Evolutionary conservation across 2,113 vertebrate genomes (phyloP), one percentile per base, ranked within the genome.

Genomic region (Castor canadensis): DNA sequence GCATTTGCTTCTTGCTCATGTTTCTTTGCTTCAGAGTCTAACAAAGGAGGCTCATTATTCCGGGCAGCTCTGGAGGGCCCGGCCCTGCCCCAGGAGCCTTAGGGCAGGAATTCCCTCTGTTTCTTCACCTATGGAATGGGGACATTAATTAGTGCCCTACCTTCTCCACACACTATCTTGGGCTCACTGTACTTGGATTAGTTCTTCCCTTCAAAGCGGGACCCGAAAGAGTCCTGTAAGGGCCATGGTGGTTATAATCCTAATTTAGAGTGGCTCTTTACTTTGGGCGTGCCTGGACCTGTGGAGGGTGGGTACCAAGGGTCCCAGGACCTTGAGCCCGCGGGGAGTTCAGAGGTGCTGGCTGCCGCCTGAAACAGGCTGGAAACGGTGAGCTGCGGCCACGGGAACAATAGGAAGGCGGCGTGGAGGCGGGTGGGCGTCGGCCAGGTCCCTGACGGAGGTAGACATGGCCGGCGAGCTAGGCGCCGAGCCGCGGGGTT

Each of bases 321-420:
- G 40, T 71, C 67, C 58, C 54, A 26, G 64, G 52, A 79, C 67
- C 47, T 89, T 30, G 28, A 62, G 64, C 5, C 28, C 30, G 9
- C 49, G 8, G 52, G 7, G 45, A 52, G 52, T 28, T 43, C 93
- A 35, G 93, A 94, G 91, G 87, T 26, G 58, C 58, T 26, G 82
- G 69, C 30, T 83, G n/a, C 91, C 62, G 73, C 77, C 82, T 30
- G 67, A 88, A 72, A 47, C 32, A 24, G 76, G 60, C 82, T 73
- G 89, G 40, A 80, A 82, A 1, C 71, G 12, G 0, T 1, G 22
- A 67, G 90, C 92, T 93, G 62, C 0, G n/a, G 95, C 85, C 32
- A 13, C 90, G 5, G 81, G 72, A 97, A 97, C 97, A 97, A 97
- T 97, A 96, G 97, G 88, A 88, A 82, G 85, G 91, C 62, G 56